These are phyloP conservation scores for Eulemur rubriventer DNA, from an alignment of 2,797 vertebrate species.

Conservation along the genomic window DNA sequence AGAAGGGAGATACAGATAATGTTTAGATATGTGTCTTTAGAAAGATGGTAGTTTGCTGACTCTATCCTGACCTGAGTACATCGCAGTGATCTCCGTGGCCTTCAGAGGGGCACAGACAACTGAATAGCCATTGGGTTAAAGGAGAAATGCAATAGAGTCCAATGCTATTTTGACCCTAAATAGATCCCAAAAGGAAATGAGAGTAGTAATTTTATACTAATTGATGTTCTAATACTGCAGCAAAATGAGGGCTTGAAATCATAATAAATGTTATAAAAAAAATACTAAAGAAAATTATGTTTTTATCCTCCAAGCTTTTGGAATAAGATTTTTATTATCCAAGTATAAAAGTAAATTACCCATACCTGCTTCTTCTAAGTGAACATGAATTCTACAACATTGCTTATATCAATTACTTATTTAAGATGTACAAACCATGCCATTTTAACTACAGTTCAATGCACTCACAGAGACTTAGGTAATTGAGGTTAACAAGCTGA, in stretches of 20 bases:
- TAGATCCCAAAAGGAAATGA: background rate
- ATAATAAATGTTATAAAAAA: background rate
- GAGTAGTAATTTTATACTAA: background rate
- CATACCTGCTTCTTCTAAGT: background rate
- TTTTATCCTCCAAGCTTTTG: background rate
- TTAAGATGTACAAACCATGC: background rate
- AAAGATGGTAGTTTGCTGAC: background rate
- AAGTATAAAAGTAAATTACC: background rate
- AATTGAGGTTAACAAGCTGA: background rate
- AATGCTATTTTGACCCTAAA: background rate
- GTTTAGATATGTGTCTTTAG: background rate
- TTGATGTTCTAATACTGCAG: background rate
- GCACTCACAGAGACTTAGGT: background rate
- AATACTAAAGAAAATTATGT: background rate
- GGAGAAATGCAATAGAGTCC: background rate
- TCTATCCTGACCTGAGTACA: background rate
- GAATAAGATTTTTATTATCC: background rate
- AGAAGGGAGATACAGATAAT: background rate
- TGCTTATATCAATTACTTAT: background rate
- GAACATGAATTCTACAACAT: background rate
- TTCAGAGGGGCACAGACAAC: background rate
- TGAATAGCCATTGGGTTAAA: background rate
- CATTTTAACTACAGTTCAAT: background rate
- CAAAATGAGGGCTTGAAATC: background rate
- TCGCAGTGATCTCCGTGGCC: background rate